Evolutionary conservation across 2,113 vertebrate species (phyloP).

Genomic region (Neomonachus schauinslandi): DNA sequence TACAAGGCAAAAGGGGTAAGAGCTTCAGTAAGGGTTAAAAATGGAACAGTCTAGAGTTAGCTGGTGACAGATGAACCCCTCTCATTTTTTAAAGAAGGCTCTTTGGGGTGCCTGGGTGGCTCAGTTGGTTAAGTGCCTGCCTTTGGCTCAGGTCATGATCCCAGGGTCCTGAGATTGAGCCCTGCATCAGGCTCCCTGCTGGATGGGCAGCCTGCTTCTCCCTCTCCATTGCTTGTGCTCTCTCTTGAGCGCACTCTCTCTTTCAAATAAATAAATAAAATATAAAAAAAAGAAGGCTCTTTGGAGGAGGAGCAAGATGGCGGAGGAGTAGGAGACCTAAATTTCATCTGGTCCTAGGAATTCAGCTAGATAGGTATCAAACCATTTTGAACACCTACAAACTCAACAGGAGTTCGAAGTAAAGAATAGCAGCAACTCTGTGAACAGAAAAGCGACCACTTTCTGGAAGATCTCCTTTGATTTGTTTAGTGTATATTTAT

Average conservation of each 20-base stretch:
- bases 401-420: no score
- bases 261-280: neutral
- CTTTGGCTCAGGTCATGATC: neutral
- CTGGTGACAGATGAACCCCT: neutral
- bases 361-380: no score
- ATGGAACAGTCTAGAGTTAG: neutral
- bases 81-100: constrained; percentile 2
- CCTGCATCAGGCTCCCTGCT: neutral
- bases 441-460: no score
- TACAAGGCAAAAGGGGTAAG: neutral
- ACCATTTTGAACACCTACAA: no score
- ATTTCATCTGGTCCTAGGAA: no score
- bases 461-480: no score
- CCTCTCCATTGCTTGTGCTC: neutral
- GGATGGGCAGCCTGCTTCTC: neutral
- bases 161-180: neutral
- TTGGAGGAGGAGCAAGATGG: neutral
- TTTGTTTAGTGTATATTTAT: no score
- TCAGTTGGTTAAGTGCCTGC: neutral
- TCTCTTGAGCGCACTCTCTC: no score
- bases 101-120: neutral
- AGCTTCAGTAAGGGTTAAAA: neutral
- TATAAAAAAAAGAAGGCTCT: neutral
- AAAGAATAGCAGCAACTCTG: no score
- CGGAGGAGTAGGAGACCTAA: no score